Evolutionary conservation across 2,113 vertebrate genomes (phyloP), one percentile per base, ranked within the genome.

Genomic region (Nannospalax galili): DNA sequence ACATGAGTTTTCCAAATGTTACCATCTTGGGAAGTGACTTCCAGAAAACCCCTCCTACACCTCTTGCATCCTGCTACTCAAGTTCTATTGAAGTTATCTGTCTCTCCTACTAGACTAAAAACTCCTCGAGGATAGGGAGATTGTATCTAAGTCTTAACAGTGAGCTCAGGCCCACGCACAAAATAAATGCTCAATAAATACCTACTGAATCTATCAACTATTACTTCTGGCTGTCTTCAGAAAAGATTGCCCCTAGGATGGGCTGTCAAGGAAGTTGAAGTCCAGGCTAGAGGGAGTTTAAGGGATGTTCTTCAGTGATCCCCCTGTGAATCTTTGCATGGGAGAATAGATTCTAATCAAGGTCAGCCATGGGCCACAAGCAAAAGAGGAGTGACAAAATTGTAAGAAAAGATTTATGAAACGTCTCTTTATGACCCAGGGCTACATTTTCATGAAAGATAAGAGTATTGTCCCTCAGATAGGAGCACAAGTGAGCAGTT

Each of bases 371-470:
- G 30, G 97, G 95, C 96, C 97, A 94, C 42, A 52, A 97, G 95
- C 94, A 80, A 96, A 95, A 96, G 95, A 62, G 94, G 90, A 96
- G 92, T 96, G 98, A 97, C 94, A 97, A 93, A 95, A 93, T 37
- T 88, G 97, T 94, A 96, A 93, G 67, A 93, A 93, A 95, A 97
- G 97, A 97, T 98, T 95, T 97, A 97, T 97, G 91, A 93, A 98
- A 98, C 90, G 97, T 92, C 58, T 52, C 93, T 97, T 94, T 90
- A 67, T 95, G 96, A 96, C 98, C 98, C 42, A 94, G 95, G 96
- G 98, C 98, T 94, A 37, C 95, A 96, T 98, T 98, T 96, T 97
- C 96, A 97, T 97, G 91, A 95, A 95, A 82, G 97, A 98, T 97
- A 97, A 97, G 96, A 97, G 87, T 82, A 89, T 64, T 95, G 96